These are phyloP conservation scores for Mormyrus hasselquistii DNA, from an alignment of 2,797 vertebrate species.

Conservation along the genomic window DNA sequence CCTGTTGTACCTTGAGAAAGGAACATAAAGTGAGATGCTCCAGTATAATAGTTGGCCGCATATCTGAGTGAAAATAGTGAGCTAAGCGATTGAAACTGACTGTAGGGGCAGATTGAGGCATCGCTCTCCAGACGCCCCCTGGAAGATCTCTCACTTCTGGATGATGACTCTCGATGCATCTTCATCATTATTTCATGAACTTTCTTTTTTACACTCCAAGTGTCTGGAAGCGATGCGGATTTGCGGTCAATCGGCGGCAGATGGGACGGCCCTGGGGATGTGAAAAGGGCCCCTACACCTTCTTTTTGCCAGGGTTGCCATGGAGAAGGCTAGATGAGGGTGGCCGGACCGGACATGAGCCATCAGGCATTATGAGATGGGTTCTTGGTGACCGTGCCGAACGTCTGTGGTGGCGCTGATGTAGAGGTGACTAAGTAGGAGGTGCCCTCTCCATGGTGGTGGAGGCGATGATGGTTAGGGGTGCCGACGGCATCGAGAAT, in stretches of 20 bases:
- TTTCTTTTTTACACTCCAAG: background rate
- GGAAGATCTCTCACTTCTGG: background rate
- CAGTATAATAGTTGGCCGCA: background rate
- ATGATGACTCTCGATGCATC: background rate
- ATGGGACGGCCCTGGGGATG: background rate
- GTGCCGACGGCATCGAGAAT: conserved; percentile 20
- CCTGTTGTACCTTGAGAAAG: background rate
- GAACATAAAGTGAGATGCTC: background rate
- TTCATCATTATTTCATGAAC: conserved; percentile 3
- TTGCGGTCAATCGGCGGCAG: background rate
- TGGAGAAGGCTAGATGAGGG: background rate
- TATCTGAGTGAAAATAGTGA: background rate
- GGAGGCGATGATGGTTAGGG: conserved; percentile 20
- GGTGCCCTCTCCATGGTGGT: conserved; percentile 1
- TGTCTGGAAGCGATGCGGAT: background rate
- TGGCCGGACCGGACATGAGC: background rate
- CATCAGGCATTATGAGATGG: background rate
- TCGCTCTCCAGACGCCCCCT: background rate
- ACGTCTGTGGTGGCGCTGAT: background rate
- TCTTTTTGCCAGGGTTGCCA: background rate
- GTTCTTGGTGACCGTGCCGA: background rate
- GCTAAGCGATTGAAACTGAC: background rate
- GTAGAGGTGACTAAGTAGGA: background rate
- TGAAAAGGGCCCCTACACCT: background rate
- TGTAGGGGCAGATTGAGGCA: background rate